Base-by-base conservation (phyloP, 1,140 invertebrate species). In the Aethina tumida region DNA sequence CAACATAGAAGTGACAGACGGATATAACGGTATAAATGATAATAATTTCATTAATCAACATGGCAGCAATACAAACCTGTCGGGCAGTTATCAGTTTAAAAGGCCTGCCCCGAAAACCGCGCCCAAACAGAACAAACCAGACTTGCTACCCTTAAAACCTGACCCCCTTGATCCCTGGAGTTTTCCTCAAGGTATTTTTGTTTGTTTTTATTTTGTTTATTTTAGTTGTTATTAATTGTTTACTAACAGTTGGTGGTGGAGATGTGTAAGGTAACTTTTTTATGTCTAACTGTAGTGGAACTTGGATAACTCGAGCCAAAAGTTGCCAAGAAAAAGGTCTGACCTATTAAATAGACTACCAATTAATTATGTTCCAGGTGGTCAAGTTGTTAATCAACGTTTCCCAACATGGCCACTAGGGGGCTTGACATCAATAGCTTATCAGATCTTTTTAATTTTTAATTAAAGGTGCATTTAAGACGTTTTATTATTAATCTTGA, bases 1-100 rank as follows among this genome's bases (percentile, higher is more conserved):
- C 27, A 77, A 88, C 60, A 81, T 92, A 57, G 84, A 87, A 53
- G 66, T 73, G 38, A 53, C 59, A 25, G 67, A 72, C 48, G 67
- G 66, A 49, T 41, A 60, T 36, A 63, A 63, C 53, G 60, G 60
- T 63, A 60, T 52, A 48, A 43, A 49, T 53, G 48, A 55, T 47
- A 49, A 45, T 52, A 40, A 39, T 41, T 42, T 43, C 19, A 43
- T 39, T 22, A 52, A 49, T 47, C 31, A 47, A 29, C 39, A 42
- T 29, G 27, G 29, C 40, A 47, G 33, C 36, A 45, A 39, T 39
- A 36, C 10, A 38, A 20, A 31, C 40, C 32, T 33, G 40, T 40
- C 30, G 31, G 40, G 19, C 16, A 34, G 34, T 19, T 35, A 47
- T 47, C 40, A 48, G 32, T 52, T 48, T 41, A 42, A 41, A 39